These are phyloP conservation scores for Meiosimyza platycephala DNA, from an alignment of 2,888 invertebrate species.

Conservation along the genomic window DNA sequence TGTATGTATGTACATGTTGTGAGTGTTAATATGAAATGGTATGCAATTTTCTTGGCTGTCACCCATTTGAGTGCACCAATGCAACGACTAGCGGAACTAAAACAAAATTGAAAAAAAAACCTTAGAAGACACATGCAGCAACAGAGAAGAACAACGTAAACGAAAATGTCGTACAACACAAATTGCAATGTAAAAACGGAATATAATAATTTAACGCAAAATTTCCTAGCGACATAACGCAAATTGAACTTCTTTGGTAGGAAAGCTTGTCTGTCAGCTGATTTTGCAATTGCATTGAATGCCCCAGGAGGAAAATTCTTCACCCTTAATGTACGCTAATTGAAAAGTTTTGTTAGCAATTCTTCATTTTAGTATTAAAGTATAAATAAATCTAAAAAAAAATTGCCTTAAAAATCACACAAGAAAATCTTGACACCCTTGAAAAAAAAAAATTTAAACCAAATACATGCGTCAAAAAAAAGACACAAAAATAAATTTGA, in stretches of 20 bases:
- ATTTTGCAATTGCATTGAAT: neutral
- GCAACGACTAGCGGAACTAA: neutral
- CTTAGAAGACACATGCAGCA: too few species aligned
- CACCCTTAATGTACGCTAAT: neutral
- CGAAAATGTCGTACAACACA: too few species aligned
- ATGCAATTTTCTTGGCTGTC: conserved; percentile 62
- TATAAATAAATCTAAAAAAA: too few species aligned
- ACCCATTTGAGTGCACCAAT: conserved; percentile 55
- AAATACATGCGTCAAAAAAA: too few species aligned
- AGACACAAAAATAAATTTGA: too few species aligned
- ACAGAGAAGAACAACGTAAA: too few species aligned
- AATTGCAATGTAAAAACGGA: conserved; percentile 54
- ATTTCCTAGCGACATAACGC: conserved; percentile 51
- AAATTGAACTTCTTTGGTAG: conserved; percentile 60
- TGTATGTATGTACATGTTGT: conserved; percentile 43
- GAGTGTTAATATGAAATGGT: conserved; percentile 51
- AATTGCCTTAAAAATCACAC: too few species aligned
- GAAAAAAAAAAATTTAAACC: too few species aligned
- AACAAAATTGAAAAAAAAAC: too few species aligned
- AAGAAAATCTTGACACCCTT: too few species aligned
- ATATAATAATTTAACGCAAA: conserved; percentile 65
- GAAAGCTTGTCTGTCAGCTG: neutral
- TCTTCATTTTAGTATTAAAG: too few species aligned
- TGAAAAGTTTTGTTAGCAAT: neutral
- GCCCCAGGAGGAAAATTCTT: too few species aligned